Evolutionary conservation across 1,140 invertebrate species (phyloP), one percentile per base, ranked within the genome.

Genomic region (Megathymus violae): DNA sequence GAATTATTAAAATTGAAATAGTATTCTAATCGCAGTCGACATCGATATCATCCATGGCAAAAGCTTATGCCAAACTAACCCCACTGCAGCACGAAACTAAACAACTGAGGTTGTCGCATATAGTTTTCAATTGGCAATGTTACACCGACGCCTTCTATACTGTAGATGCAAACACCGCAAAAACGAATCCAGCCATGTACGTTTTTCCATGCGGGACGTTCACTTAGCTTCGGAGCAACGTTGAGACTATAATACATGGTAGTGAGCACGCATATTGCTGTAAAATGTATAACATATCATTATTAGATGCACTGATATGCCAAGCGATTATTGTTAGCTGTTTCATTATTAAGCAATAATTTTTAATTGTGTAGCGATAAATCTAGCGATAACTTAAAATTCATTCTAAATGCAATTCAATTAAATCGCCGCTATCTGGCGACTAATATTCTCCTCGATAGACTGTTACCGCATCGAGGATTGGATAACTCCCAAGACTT

Each of bases 81-180:
- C 50, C 36, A 74, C 11, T 72, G 62, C 34, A 82, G 36, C 1
- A 80, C 78, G 9, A 62, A 47, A 7, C 16, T 47, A 44, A 80
- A 79, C 38, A 82, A 78, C 10, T 73, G 48, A 0, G 82, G 85
- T 22, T 62, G 62, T n/a, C 50, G 60, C 85, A 88, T 88, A 43
- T 80, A 77, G 50, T 88, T 88, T 41, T 88, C 85, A 0, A 88
- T 70, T 0, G 85, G 76, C 36, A 85, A 50, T 0, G 72, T 59
- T 17, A 85, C 69, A 16, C 74, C 71, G 15, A 80, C 67, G 1
- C 85, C 82, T 16, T 82, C 79, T 1, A 85, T 67, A 15, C 76
- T 78, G 34, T 79, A 88, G 0, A 88, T 59, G 16, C 76, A 78
- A 27, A 82, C 51, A 0, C 78, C 85, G n/a, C 71, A 72, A 38